phyloP scores from a whole-genome alignment of 1,140 invertebrate genomes.

The Microplitis demolitor region DNA sequence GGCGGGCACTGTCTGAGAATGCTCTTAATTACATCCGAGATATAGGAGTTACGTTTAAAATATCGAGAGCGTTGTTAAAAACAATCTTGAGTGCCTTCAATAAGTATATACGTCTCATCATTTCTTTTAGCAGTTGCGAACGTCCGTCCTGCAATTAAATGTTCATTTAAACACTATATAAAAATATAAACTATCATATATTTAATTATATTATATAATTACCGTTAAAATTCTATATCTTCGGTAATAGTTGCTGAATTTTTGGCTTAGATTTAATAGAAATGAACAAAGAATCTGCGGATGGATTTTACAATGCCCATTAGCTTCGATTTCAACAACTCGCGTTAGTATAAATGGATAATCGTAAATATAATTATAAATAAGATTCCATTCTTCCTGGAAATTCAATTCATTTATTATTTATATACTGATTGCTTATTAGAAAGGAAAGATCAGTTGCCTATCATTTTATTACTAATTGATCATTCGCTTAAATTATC shows the following conservation, averaged over 20 bases:
- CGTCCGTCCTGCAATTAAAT: conserved; percentile 64
- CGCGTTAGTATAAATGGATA: conserved; percentile 66
- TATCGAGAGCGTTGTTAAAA: conserved; percentile 64
- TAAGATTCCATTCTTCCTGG: conserved; percentile 74
- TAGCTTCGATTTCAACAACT: conserved; percentile 51
- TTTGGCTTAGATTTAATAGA: conserved; percentile 65
- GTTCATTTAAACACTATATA: conserved; percentile 23
- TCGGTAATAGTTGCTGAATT: conserved; percentile 75
- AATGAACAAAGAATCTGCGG: conserved; percentile 70
- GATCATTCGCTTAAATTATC: too few relatives aligned
- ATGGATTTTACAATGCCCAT: conserved; percentile 59
- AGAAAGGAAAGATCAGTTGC: too few relatives aligned
- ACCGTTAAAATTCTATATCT: conserved; percentile 70
- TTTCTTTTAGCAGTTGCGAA: conserved; percentile 66
- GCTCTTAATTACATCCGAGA: conserved; percentile 64
- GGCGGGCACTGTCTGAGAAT: too few relatives aligned
- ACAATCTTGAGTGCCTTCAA: conserved; percentile 68
- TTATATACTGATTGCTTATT: too few relatives aligned
- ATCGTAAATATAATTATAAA: conserved; percentile 69
- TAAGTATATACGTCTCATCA: conserved; percentile 72
- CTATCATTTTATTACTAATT: too few relatives aligned
- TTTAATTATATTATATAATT: conserved; percentile 39
- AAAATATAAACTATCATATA: conserved; percentile 24
- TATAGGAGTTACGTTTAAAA: conserved; percentile 70
- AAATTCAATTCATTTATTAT: conserved; percentile 25